Conservation (phyloP, 2,888 invertebrate genomes). For the Fissipunctia ypsillon region DNA sequence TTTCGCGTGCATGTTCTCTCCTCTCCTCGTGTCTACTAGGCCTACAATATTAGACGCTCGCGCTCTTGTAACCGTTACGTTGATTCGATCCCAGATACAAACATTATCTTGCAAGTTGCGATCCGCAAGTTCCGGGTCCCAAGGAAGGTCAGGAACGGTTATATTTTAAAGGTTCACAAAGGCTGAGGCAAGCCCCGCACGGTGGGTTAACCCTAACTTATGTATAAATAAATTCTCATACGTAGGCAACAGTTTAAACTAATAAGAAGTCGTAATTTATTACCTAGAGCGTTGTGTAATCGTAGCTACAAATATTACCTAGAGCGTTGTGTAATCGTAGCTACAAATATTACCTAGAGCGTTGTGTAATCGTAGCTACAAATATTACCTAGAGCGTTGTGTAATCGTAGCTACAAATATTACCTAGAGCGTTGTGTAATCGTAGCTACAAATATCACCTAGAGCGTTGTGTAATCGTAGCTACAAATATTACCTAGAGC, state of each 20-base stretch:
- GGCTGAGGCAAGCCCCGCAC: background rate
- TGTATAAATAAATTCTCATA: background rate
- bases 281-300: background rate
- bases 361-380: slow-evolving; percentile 1
- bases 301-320: slow-evolving; percentile 4
- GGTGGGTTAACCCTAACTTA: background rate
- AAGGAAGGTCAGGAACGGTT: no score
- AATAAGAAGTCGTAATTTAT: no score
- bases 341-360: no score
- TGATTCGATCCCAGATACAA: background rate
- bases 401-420: no score
- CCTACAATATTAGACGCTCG: background rate
- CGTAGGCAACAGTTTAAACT: background rate
- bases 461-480: no score
- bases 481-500: slow-evolving; percentile 17
- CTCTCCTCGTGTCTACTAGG: background rate
- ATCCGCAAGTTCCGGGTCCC: background rate
- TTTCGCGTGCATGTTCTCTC: background rate
- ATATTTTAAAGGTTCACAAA: no score
- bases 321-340: slow-evolving; percentile 11
- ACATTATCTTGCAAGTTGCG: background rate
- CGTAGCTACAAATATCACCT: no score
- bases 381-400: slow-evolving; percentile 12
- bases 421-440: slow-evolving; percentile 15
- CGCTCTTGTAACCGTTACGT: background rate